phyloP scores from a whole-genome alignment of 1,140 invertebrate genomes.

The Pachyrhynchus sulphureomaculatus region DNA sequence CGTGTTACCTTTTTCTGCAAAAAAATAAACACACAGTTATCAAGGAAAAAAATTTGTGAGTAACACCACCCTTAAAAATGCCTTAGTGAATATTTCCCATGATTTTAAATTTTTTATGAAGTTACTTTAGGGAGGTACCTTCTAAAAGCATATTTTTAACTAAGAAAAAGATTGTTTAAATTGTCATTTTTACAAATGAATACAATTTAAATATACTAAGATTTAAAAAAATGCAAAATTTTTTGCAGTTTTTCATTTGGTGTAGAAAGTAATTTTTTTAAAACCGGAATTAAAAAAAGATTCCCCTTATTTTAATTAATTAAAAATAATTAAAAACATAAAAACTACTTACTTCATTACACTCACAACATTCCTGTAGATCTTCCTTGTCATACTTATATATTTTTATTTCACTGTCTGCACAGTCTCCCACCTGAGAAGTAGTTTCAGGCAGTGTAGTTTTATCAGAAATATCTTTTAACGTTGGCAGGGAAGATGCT shows the following conservation, averaged over 20 bases:
- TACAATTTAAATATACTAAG: too few species aligned
- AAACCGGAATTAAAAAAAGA: too few species aligned
- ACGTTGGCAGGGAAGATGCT: slow-evolving; percentile 45
- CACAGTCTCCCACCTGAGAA: neutral
- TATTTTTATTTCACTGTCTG: slow-evolving; percentile 56
- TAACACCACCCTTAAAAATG: slow-evolving; percentile 6
- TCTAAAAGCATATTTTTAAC: too few species aligned
- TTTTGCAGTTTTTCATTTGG: too few species aligned
- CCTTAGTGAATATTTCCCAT: too few species aligned
- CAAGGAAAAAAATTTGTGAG: neutral
- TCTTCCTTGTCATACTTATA: slow-evolving; percentile 39
- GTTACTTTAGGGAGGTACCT: too few species aligned
- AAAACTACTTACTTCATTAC: slow-evolving; percentile 42
- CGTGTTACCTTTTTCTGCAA: slow-evolving; percentile 40
- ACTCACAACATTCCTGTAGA: slow-evolving; percentile 37
- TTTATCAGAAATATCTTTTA: slow-evolving; percentile 38
- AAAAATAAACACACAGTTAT: slow-evolving; percentile 2
- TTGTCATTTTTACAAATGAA: too few species aligned
- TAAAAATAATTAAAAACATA: too few species aligned
- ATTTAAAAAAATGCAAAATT: too few species aligned
- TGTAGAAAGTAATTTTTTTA: too few species aligned
- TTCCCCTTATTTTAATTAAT: too few species aligned
- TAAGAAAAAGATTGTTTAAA: neutral
- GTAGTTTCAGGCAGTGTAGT: neutral
- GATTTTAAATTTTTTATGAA: too few species aligned